Conservation (phyloP, 2,888 invertebrate genomes). For the Neelides folsomi region DNA sequence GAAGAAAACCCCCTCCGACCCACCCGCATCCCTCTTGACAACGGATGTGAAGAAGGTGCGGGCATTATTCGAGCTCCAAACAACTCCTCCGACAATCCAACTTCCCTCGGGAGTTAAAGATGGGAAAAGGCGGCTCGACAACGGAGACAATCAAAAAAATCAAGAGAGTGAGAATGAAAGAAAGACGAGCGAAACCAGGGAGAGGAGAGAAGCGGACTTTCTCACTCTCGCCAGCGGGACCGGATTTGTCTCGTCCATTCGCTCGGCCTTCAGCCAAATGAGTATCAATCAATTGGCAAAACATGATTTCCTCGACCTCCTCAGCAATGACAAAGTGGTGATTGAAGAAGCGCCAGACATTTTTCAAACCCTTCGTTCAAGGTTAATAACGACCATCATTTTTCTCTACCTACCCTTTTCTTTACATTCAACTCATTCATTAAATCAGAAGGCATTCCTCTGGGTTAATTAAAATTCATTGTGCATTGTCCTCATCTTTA, state of each 20-base stretch:
- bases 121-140: too few species aligned
- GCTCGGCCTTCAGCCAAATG: constrained; percentile 12
- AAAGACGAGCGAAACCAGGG: too few species aligned
- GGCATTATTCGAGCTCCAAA: constrained; percentile 20
- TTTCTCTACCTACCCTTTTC: not conserved
- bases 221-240: not conserved
- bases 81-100: not conserved
- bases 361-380: constrained; percentile 18
- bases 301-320: constrained; percentile 26
- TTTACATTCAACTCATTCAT: not conserved
- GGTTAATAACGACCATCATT: constrained; percentile 2
- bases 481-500: too few species aligned
- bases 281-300: constrained; percentile 11
- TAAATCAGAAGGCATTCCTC: too few species aligned
- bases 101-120: not conserved
- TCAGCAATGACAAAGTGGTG: constrained; percentile 30
- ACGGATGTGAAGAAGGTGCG: constrained; percentile 28
- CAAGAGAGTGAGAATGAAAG: too few species aligned
- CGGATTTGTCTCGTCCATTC: not conserved
- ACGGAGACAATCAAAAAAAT: too few species aligned
- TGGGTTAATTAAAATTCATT: too few species aligned
- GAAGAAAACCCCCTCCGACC: not conserved
- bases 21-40: not conserved
- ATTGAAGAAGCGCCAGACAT: constrained; percentile 30
- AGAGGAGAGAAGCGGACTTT: too few species aligned